These are phyloP conservation scores for Clarias macrocephalus DNA, from an alignment of 2,113 vertebrate species.

Conservation along the genomic window DNA sequence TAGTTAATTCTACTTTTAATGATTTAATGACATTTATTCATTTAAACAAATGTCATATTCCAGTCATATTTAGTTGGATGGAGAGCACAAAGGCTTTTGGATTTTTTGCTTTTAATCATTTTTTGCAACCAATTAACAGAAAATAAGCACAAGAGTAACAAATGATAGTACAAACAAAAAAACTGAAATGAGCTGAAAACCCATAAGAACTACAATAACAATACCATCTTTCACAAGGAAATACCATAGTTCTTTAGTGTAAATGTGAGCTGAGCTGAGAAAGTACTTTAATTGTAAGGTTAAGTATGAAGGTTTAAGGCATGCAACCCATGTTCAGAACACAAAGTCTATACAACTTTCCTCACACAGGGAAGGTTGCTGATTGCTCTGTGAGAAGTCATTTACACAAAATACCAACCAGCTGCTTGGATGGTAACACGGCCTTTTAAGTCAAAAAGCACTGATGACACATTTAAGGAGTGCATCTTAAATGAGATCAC, in stretches of 20 bases:
- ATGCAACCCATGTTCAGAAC: conserved; percentile 16
- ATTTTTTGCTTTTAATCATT: conserved; percentile 41
- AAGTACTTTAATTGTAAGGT: not conserved
- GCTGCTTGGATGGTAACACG: not conserved
- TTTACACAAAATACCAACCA: not conserved
- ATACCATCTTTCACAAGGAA: not conserved
- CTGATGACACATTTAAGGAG: not conserved
- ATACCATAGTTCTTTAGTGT: conserved; percentile 21
- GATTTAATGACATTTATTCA: no score
- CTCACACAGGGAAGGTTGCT: not conserved
- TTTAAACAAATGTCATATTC: no score
- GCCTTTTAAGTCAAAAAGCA: not conserved
- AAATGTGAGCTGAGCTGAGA: not conserved
- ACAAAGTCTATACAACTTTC: not conserved
- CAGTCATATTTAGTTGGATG: not conserved
- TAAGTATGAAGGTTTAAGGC: conserved; percentile 1
- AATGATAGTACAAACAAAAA: conserved; percentile 27
- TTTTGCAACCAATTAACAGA: conserved; percentile 23
- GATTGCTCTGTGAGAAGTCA: conserved; percentile 5
- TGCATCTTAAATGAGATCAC: conserved; percentile 17
- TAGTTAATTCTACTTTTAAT: no score
- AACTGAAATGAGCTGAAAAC: not conserved
- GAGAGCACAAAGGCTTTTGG: not conserved
- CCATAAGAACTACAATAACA: conserved; percentile 15
- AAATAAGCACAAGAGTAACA: conserved; percentile 14